Conservation (phyloP, 2,113 vertebrate species). For the Triplophysa siluroides region DNA sequence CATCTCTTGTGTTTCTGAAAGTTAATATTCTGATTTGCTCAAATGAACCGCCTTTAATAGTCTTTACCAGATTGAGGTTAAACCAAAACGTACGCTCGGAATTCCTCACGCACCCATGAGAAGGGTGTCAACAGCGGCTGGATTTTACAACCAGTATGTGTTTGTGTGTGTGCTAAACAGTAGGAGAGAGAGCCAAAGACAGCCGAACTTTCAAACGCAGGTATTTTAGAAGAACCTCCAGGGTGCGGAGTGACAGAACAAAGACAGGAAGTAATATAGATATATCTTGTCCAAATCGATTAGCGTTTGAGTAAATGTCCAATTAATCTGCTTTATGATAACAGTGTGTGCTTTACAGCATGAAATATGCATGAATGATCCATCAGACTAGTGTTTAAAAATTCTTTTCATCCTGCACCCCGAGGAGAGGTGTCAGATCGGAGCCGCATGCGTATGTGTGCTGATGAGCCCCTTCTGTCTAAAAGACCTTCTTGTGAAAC, state of each 20-base stretch:
- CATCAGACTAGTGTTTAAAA: conserved; percentile 65
- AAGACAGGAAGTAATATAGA: conserved; percentile 45
- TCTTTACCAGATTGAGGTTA: conserved; percentile 13
- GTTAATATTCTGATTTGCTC: background rate
- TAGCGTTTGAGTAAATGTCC: conserved; percentile 70
- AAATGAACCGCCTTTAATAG: conserved; percentile 26
- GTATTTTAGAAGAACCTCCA: background rate
- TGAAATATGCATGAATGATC: conserved; percentile 73
- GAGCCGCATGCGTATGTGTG: conserved; percentile 19
- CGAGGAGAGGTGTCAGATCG: conserved; percentile 61
- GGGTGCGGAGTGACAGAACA: conserved; percentile 9
- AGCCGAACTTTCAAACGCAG: background rate
- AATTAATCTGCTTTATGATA: conserved; percentile 68
- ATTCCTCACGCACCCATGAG: background rate
- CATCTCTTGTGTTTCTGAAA: background rate
- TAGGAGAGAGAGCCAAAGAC: background rate
- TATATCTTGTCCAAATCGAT: conserved; percentile 65
- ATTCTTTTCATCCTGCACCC: conserved; percentile 65
- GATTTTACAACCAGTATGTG: background rate
- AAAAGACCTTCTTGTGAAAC: conserved; percentile 55
- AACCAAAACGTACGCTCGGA: background rate
- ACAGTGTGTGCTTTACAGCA: conserved; percentile 58
- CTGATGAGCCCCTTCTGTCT: conserved; percentile 36
- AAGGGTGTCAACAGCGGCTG: conserved; percentile 4
- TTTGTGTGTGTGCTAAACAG: background rate